Conservation (phyloP, 1,140 invertebrate species). For the Euborellia annulipes region DNA sequence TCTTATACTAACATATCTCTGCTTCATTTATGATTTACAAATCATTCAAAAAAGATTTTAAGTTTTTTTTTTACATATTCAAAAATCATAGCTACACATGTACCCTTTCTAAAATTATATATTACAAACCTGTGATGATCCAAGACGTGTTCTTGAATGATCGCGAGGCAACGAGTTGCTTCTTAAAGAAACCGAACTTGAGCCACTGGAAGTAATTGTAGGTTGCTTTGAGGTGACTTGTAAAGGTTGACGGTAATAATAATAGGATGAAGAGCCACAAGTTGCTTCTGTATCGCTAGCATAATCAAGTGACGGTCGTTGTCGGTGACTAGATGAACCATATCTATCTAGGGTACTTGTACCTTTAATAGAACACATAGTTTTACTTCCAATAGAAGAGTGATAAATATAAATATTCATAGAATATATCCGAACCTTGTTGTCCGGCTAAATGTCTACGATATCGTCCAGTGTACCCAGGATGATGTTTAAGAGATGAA, state of each 20-base stretch:
- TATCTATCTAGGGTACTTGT: too few species aligned
- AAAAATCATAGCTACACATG: neutral
- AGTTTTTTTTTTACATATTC: neutral
- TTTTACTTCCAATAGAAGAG: too few species aligned
- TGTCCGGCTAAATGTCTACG: too few species aligned
- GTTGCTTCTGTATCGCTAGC: constrained; percentile 88
- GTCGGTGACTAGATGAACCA: too few species aligned
- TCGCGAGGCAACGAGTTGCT: neutral
- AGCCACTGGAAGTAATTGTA: constrained; percentile 53
- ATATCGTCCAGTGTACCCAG: too few species aligned
- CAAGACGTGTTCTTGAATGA: neutral
- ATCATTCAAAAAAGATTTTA: neutral
- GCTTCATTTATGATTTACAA: neutral
- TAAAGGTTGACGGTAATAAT: too few species aligned
- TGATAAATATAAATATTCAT: too few species aligned
- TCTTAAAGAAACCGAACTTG: neutral
- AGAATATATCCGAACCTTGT: too few species aligned
- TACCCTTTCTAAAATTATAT: neutral
- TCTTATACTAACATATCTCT: neutral
- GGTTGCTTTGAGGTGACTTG: too few species aligned
- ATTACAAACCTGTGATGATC: too few species aligned
- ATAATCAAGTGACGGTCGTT: constrained; percentile 64
- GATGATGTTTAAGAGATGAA: too few species aligned
- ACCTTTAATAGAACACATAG: too few species aligned
- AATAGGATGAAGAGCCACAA: constrained; percentile 46